Base-by-base conservation (phyloP, 2,113 vertebrate species). In the Pseudopodoces humilis region DNA sequence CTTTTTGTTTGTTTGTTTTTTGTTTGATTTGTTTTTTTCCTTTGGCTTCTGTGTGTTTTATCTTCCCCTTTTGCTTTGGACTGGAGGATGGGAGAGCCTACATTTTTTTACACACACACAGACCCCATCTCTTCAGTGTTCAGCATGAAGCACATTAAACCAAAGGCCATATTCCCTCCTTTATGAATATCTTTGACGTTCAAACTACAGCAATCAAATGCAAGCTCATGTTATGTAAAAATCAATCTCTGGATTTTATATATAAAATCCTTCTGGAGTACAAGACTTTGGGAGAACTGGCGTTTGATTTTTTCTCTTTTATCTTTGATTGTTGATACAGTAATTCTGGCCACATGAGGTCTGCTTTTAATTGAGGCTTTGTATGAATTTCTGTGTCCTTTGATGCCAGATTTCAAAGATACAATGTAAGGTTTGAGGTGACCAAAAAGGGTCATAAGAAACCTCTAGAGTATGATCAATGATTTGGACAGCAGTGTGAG, bases 241-340 rank as follows among this genome's bases (percentile, higher is more conserved):
- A 37, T 78, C 70, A 89, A 43, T 6, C 13, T 67, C 56, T 30
- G 39, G 16, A 72, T 84, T 77, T 75, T 18, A 30, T 49, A n/a
- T 12, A 80, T n/a, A 68, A 68, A 70, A 62, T 79, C 81, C 47
- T 62, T 91, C 52, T 52, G 56, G 70, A 93, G 33, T 65, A 80
- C 28, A 82, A 67, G 55, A 43, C 65, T 82, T 49, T 84, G 63
- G 63, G 39, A 86, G 71, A 79, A 82, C 43, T 70, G 24, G 5
- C 75, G 68, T 92, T 95, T 94, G 79, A 94, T 94, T 89, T 80
- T 62, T 80, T 91, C 43, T 81, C 65, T 97, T 96, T 97, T 75
- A 95, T 94, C 84, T 94, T 47, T 93, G 59, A 87, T 74, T 89
- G 69, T 63, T 95, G 85, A 77, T 80, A 68, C 27, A 53, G 76